A percentile compares a stretch with the other conserved stretches of the same genome.
phyloP scores from a whole-genome alignment of 2,113 vertebrate genomes.

The Syngnathoides biaculeatus region DNA sequence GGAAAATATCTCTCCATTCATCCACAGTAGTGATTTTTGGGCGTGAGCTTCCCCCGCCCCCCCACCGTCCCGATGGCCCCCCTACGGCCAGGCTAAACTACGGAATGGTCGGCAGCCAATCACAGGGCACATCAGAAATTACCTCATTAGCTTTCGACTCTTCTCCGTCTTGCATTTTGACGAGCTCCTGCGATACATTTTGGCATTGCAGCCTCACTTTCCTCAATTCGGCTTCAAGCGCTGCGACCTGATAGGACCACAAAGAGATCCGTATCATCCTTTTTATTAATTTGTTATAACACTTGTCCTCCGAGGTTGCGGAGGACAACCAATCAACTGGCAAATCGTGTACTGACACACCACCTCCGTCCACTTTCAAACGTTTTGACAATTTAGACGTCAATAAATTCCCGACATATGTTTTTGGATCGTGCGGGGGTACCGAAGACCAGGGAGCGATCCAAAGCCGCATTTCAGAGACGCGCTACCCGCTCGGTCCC shows the following conservation, averaged over 20 bases:
- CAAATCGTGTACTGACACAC: too few species aligned
- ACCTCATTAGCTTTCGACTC: constrained; percentile 69
- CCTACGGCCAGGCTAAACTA: too few species aligned
- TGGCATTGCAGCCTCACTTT: constrained; percentile 68
- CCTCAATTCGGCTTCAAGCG: constrained; percentile 71
- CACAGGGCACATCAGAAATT: constrained; percentile 1
- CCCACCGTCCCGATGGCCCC: too few species aligned
- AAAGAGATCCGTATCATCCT: neutral
- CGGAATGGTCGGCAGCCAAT: too few species aligned
- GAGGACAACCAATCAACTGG: neutral
- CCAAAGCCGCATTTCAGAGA: too few species aligned
- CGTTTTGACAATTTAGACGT: too few species aligned
- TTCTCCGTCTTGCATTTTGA: constrained; percentile 60
- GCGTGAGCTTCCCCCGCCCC: too few species aligned
- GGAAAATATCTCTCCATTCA: too few species aligned
- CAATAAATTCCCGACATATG: too few species aligned
- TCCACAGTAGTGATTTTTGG: too few species aligned
- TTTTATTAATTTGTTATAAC: neutral
- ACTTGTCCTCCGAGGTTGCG: neutral
- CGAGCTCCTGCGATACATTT: constrained; percentile 65
- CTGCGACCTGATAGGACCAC: constrained; percentile 65
- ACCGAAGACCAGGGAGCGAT: neutral
- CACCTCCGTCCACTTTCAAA: too few species aligned
- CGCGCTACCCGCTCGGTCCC: neutral
- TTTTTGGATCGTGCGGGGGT: neutral